A percentile compares a stretch with the other conserved stretches of the same genome.
Conservation (phyloP, 2,797 vertebrate species). For the Clamator glandarius region DNA sequence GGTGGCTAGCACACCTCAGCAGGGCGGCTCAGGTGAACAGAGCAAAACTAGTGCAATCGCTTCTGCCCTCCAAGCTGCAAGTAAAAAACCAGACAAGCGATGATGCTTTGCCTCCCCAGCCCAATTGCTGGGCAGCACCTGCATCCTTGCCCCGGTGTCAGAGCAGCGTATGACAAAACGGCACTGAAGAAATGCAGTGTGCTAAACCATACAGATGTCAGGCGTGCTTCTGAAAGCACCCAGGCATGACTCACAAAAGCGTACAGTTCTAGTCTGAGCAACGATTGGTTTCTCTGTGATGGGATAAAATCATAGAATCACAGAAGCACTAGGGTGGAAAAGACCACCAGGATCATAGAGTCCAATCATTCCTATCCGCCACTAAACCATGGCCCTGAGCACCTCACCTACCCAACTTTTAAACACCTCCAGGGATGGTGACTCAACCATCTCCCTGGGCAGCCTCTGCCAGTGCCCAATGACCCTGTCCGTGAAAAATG, state of each 20-base stretch:
- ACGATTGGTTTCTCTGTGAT: background rate
- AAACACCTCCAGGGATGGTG: too few species aligned
- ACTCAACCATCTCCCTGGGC: too few species aligned
- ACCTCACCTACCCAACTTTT: too few species aligned
- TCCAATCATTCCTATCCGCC: too few species aligned
- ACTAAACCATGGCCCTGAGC: too few species aligned
- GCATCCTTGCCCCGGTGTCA: fast-evolving
- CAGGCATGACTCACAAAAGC: background rate
- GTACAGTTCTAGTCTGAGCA: background rate
- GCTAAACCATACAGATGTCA: background rate
- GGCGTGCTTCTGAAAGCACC: background rate
- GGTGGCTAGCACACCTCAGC: background rate
- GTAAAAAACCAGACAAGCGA: fast-evolving
- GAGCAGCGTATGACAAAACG: fast-evolving
- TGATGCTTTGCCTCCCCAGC: background rate
- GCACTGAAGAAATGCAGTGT: fast-evolving
- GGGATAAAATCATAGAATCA: background rate
- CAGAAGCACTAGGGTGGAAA: too few species aligned
- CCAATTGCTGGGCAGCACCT: fast-evolving
- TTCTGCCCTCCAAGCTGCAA: background rate
- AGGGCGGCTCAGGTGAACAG: background rate
- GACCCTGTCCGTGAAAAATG: too few species aligned
- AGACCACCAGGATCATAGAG: too few species aligned
- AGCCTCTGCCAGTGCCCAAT: too few species aligned
- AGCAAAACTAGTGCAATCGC: fast-evolving